Conservation (phyloP, 2,113 vertebrate genomes). For the Scartelaos histophorus region DNA sequence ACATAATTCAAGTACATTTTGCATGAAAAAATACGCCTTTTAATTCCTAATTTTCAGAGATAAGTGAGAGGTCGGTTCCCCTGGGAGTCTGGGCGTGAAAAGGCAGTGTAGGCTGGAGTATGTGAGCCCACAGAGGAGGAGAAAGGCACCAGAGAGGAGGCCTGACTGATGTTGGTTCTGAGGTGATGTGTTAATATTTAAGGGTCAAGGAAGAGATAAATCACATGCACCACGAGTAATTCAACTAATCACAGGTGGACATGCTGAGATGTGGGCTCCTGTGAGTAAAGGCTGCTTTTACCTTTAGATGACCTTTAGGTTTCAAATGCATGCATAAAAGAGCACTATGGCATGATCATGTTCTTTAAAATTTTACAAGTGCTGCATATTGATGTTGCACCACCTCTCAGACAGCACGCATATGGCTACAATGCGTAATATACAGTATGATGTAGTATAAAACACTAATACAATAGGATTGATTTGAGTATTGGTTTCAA, state of each 20-base stretch:
- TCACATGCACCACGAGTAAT: slow-evolving; percentile 23
- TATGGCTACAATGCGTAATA: background rate
- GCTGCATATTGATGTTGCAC: background rate
- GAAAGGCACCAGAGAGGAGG: background rate
- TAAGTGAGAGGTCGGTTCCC: slow-evolving; percentile 48
- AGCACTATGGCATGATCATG: background rate
- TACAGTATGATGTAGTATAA: background rate
- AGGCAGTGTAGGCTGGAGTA: slow-evolving; percentile 29
- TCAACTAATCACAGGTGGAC: slow-evolving; percentile 15
- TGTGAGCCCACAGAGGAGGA: slow-evolving; percentile 22
- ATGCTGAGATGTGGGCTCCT: background rate
- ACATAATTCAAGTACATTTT: background rate
- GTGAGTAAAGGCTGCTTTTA: background rate
- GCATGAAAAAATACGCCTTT: background rate
- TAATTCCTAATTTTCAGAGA: slow-evolving; percentile 31
- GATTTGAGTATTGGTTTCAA: too few species aligned
- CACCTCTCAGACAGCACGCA: background rate
- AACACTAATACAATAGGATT: background rate
- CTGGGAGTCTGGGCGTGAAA: slow-evolving; percentile 47
- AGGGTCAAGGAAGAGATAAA: slow-evolving; percentile 28
- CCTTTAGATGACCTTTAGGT: slow-evolving; percentile 4
- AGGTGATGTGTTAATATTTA: slow-evolving; percentile 32
- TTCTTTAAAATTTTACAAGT: background rate
- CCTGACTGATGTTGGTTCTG: slow-evolving; percentile 21
- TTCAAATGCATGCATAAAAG: background rate